Conservation (phyloP, 2,888 invertebrate genomes). For the Eupeodes luniger region DNA sequence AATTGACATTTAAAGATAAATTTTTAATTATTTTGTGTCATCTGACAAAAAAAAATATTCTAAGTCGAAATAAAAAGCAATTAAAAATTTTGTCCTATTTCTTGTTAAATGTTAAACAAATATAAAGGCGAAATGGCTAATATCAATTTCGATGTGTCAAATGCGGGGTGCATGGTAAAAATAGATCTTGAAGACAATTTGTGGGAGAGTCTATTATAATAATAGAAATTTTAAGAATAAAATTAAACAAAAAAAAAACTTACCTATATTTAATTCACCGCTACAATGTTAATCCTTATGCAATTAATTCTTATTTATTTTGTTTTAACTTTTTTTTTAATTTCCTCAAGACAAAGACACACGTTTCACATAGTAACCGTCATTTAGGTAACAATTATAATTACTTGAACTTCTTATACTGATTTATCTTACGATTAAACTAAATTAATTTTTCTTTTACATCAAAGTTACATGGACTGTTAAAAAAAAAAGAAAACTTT, state of each 20-base stretch:
- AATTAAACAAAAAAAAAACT: slow-evolving; percentile 14
- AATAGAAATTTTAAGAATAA: slow-evolving; percentile 1
- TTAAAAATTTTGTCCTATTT: slow-evolving; percentile 25
- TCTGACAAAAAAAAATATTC: neutral
- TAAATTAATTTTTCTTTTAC: neutral
- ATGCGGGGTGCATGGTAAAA: slow-evolving; percentile 44
- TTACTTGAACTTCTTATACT: neutral
- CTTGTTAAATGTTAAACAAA: neutral
- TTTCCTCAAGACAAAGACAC: slow-evolving; percentile 42
- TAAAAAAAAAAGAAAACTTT: neutral
- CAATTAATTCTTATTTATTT: neutral
- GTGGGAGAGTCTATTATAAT: slow-evolving; percentile 17
- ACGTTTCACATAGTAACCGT: slow-evolving; percentile 44
- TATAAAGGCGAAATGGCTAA: slow-evolving; percentile 32
- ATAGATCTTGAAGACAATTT: slow-evolving; percentile 34
- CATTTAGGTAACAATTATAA: neutral
- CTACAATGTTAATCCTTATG: slow-evolving; percentile 40
- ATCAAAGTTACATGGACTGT: neutral
- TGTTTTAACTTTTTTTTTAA: neutral
- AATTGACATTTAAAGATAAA: neutral
- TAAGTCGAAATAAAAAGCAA: slow-evolving; percentile 13
- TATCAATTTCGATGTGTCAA: slow-evolving; percentile 58
- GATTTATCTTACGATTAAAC: slow-evolving; percentile 3
- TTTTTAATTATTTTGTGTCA: neutral
- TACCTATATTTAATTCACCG: slow-evolving; percentile 22